Percentiles rank a stretch among this genome's conserved stretches.
These are phyloP conservation scores for Peromyscus leucopus DNA, from an alignment of 2,113 vertebrate genomes.

Conservation along the genomic window DNA sequence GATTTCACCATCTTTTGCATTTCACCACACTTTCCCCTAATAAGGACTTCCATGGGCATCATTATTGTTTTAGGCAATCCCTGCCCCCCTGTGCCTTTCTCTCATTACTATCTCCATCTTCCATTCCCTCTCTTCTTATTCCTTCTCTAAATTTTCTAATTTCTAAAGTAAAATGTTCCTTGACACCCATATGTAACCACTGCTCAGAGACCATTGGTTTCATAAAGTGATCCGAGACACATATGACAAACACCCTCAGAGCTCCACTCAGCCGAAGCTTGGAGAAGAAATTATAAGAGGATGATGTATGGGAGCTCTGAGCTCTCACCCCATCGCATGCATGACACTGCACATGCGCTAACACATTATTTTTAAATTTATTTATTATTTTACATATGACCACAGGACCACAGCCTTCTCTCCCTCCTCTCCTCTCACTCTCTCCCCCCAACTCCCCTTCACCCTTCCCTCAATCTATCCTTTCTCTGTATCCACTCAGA, in stretches of 20 bases:
- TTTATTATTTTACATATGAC: too few relatives aligned
- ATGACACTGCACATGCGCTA: neutral
- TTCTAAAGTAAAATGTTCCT: neutral
- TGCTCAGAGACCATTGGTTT: neutral
- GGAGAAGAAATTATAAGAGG: neutral
- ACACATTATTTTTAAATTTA: neutral
- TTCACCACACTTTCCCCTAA: neutral
- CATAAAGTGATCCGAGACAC: neutral
- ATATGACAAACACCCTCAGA: neutral
- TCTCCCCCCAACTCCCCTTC: too few relatives aligned
- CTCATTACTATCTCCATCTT: neutral
- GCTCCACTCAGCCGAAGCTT: too few relatives aligned
- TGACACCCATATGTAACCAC: neutral
- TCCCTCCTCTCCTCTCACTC: too few relatives aligned
- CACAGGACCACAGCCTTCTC: too few relatives aligned
- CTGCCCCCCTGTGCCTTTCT: too few relatives aligned
- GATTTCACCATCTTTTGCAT: neutral
- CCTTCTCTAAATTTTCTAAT: constrained; percentile 6
- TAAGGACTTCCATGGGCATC: too few relatives aligned
- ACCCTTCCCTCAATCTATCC: too few relatives aligned
- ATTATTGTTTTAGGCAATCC: constrained; percentile 13
- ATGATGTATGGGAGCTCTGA: neutral
- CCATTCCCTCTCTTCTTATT: neutral
- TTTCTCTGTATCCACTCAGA: too few relatives aligned
- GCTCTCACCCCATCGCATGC: neutral